Conservation (phyloP, 53 echinoderm and acorn worm genomes). For the Henricia sp. region DNA sequence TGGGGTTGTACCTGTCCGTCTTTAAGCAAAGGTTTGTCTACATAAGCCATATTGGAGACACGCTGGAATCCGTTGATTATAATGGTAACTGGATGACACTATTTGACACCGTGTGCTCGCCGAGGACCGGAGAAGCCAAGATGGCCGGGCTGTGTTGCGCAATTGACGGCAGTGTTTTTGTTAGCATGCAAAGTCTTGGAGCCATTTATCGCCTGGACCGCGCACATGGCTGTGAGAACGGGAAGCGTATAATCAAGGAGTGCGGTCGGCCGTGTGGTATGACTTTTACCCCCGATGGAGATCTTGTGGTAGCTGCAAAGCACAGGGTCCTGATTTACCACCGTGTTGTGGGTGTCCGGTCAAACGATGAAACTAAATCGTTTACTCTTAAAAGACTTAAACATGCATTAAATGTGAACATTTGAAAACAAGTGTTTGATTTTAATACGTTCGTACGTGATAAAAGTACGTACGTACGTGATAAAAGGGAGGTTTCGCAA, state of each 20-base stretch:
- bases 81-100: background rate
- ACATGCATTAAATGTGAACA: no score
- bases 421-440: no score
- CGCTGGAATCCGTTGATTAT: slow-evolving; percentile 15
- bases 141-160: slow-evolving; percentile 2
- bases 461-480: no score
- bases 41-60: background rate
- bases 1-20: background rate
- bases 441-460: no score
- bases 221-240: background rate
- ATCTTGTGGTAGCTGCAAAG: slow-evolving; percentile 13
- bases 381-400: no score
- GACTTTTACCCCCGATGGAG: background rate
- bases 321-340: background rate
- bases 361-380: no score
- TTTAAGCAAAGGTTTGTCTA: slow-evolving; percentile 12
- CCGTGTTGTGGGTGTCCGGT: no score
- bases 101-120: background rate
- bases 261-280: background rate
- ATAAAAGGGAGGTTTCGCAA: no score
- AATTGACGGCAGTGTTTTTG: slow-evolving; percentile 3
- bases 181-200: background rate
- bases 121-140: background rate
- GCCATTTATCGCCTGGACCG: background rate
- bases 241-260: background rate